phyloP scores from a whole-genome alignment of 2,113 vertebrate species.

The Acinonyx jubatus region DNA sequence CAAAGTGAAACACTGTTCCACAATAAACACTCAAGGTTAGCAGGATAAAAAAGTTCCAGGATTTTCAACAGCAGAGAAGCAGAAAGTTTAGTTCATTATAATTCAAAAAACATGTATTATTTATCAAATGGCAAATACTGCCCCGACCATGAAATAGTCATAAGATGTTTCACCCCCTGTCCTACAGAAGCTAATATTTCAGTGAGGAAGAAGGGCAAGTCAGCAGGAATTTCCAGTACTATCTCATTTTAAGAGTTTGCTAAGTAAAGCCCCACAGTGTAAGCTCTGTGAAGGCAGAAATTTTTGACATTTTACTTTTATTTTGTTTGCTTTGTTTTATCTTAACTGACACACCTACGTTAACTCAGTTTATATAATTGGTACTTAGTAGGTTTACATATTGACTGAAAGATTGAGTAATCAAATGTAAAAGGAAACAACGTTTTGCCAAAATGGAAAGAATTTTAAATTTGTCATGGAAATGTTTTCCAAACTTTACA shows the following conservation, averaged over 20 bases:
- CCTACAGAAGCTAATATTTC: background rate
- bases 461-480: background rate
- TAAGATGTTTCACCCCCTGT: background rate
- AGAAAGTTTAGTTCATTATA: background rate
- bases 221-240: background rate
- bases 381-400: background rate
- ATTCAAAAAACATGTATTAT: background rate
- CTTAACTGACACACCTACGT: background rate
- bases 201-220: background rate
- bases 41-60: background rate
- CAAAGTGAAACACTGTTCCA: background rate
- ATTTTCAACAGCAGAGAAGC: background rate
- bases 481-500: background rate
- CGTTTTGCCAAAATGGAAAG: background rate
- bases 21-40: background rate
- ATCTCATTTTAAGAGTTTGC: background rate
- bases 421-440: background rate
- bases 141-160: background rate
- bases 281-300: background rate
- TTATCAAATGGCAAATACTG: background rate
- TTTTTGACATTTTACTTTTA: background rate
- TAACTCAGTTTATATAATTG: background rate
- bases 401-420: background rate
- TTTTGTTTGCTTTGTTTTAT: background rate
- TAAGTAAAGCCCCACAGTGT: background rate